phyloP scores from a whole-genome alignment of 2,113 vertebrate species.

The Pollimyrus isidori region DNA sequence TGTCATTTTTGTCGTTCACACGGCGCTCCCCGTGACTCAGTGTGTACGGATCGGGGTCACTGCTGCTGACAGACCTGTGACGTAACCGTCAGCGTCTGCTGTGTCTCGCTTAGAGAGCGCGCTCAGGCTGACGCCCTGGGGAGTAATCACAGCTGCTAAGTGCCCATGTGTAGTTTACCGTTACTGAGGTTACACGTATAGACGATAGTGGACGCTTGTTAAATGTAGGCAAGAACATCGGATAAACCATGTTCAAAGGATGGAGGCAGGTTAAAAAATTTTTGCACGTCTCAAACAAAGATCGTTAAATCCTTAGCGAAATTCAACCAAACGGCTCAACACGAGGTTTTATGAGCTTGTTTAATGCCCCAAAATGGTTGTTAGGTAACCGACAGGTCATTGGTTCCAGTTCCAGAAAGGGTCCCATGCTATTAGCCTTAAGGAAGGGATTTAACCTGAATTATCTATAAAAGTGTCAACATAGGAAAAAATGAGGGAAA shows the following conservation, averaged over 20 bases:
- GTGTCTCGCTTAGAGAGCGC: background rate
- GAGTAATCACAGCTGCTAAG: background rate
- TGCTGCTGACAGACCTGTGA: background rate
- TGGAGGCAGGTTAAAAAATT: background rate
- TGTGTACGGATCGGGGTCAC: background rate
- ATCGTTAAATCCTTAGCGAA: background rate
- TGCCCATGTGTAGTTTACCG: background rate
- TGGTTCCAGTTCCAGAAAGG: background rate
- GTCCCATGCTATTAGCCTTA: background rate
- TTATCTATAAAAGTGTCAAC: background rate
- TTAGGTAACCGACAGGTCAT: background rate
- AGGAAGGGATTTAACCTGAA: background rate
- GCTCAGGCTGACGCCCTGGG: background rate
- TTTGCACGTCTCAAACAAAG: background rate
- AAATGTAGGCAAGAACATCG: background rate
- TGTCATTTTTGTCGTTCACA: constrained; percentile 41
- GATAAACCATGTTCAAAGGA: background rate
- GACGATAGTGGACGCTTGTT: background rate
- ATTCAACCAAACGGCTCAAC: background rate
- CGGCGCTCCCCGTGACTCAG: constrained; percentile 23
- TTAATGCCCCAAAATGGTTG: background rate
- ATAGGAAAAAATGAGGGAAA: background rate
- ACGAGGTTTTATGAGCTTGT: background rate
- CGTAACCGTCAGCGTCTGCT: background rate
- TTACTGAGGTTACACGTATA: background rate